Percentiles rank a stretch among this genome's conserved stretches.
Conservation (phyloP, 2,113 vertebrate species). For the Pelvicachromis taeniatus region DNA sequence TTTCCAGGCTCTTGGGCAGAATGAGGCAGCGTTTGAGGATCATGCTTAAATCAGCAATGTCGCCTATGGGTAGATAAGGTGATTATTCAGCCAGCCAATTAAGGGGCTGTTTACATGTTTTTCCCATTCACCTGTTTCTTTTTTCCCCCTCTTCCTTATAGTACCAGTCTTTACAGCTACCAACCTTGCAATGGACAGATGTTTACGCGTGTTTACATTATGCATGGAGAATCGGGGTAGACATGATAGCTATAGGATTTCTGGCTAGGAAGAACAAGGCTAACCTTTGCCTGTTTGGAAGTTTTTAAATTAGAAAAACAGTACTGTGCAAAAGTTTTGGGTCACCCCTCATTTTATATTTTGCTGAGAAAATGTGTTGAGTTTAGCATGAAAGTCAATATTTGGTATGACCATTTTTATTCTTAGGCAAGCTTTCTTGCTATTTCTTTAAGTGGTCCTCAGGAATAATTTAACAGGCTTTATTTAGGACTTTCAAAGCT, state of each 20-base stretch:
- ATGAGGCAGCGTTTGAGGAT: constrained; percentile 45
- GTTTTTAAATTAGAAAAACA: not conserved
- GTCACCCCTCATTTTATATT: not conserved
- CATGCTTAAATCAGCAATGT: constrained; percentile 21
- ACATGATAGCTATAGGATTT: not conserved
- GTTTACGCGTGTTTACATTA: constrained; percentile 11
- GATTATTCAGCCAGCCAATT: constrained; percentile 72
- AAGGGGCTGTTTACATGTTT: constrained; percentile 49
- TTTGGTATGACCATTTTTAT: not conserved
- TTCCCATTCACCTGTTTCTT: not conserved
- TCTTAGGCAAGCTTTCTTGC: not conserved
- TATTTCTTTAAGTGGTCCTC: not conserved
- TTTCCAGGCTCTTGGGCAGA: constrained; percentile 51
- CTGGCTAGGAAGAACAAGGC: not conserved
- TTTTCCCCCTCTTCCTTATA: not conserved
- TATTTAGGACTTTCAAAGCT: not conserved
- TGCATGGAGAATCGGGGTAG: not conserved
- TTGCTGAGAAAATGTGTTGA: not conserved
- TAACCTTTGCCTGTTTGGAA: not conserved
- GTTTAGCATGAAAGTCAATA: not conserved
- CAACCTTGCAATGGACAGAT: not conserved
- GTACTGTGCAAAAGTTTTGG: not conserved
- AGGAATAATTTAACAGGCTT: not conserved
- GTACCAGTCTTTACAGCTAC: constrained; percentile 3
- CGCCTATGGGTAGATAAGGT: constrained; percentile 48